Base-by-base conservation (phyloP, 2,888 invertebrate species). In the Rhamphomyia laevipes region DNA sequence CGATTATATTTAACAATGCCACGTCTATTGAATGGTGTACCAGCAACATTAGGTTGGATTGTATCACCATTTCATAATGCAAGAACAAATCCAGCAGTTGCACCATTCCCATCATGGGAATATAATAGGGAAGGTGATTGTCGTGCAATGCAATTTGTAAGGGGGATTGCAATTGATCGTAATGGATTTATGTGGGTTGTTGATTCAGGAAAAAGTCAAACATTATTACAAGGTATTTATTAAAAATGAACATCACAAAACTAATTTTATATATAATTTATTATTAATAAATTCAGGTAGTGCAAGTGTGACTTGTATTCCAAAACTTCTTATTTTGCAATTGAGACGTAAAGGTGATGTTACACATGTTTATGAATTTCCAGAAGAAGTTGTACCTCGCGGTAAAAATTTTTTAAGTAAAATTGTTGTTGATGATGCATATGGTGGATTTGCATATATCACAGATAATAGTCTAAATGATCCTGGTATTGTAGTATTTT, bases 401-500 rank as follows among this genome's bases (percentile, higher is more conserved):
- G 74, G 75, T 38, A 74, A 73, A 1, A 80, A 78, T 37, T 80
- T 80, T 57, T 66, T 86, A 43, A 84, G 84, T 61, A 86, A 86
- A 62, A 73, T 86, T 43, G 86, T 84, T 1, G 70, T 86, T 21
- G 85, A 85, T 60, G 77, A 80, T 61, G 78, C 80, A 49, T 81
- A 81, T 58, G 74, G 75, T 18, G 76, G 75, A 27, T 79, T 75
- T 61, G 84, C 83, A 2, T 86, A 84, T 60, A 84, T 86, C 35
- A 81, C 82, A 2, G 86, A 85, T 65, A 81, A 78, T 59, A 78
- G 80, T 60, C 76, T 74, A 2, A 69, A 70, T 1, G 81, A 83
- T 67, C 84, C 84, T 7, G 84, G 84, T 31, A 76, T 86, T 50
- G 79, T 86, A 49, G 83, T 86, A 10, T 86, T 79, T 66, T 80